phyloP scores from a whole-genome alignment of 1,140 invertebrate genomes.

The Achatina immaculata region DNA sequence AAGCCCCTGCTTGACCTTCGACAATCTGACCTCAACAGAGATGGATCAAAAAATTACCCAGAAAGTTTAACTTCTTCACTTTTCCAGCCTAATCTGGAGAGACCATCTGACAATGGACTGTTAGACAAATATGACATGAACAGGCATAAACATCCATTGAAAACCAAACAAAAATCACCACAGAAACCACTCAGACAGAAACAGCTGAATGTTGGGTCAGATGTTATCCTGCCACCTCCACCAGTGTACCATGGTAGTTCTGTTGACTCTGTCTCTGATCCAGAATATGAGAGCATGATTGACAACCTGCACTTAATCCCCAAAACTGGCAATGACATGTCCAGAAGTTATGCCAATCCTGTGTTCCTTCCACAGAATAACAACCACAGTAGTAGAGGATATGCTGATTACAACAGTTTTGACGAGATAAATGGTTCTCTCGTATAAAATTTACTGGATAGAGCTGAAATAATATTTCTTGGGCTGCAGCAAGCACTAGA shows the following conservation, averaged over 20 bases:
- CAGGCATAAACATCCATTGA: background rate
- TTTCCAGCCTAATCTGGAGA: background rate
- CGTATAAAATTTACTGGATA: too few species aligned
- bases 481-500: background rate
- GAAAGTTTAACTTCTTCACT: background rate
- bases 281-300: constrained; percentile 8
- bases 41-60: background rate
- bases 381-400: background rate
- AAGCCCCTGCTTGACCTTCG: constrained; percentile 13
- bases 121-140: background rate
- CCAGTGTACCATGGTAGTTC: background rate
- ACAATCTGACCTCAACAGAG: background rate
- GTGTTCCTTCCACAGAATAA: constrained; percentile 25
- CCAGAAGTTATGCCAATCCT: constrained; percentile 4
- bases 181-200: constrained; percentile 24
- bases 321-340: background rate
- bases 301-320: background rate
- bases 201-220: background rate
- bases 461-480: too few species aligned
- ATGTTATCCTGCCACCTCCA: constrained; percentile 18
- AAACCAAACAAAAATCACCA: constrained; percentile 13
- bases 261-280: background rate
- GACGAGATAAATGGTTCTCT: constrained; percentile 46
- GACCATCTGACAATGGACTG: background rate
- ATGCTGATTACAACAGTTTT: constrained; percentile 32